phyloP scores from a whole-genome alignment of 1,140 invertebrate species.

The Sinonovacula constricta region DNA sequence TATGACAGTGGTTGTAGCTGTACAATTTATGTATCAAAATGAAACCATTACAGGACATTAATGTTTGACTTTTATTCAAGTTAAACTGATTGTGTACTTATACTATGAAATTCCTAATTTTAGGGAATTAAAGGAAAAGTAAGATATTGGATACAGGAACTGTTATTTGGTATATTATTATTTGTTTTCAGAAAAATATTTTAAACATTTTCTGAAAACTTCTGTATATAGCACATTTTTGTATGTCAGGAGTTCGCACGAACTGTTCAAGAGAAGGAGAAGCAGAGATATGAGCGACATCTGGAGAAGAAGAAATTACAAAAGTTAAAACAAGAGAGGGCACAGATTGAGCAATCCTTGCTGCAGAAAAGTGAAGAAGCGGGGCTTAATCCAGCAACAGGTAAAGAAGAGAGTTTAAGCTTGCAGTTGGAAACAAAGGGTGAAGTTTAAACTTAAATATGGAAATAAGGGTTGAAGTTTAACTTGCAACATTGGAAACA shows the following conservation, averaged over 20 bases:
- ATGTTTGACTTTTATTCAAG: too few relatives aligned
- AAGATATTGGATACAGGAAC: too few relatives aligned
- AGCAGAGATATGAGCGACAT: slow-evolving; percentile 72
- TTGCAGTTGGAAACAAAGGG: background rate
- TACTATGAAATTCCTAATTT: too few relatives aligned
- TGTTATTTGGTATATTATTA: too few relatives aligned
- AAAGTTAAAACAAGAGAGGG: slow-evolving; percentile 72
- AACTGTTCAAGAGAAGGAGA: slow-evolving; percentile 77
- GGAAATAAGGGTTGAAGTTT: background rate
- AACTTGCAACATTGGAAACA: background rate
- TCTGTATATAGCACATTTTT: too few relatives aligned
- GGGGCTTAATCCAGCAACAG: slow-evolving; percentile 44
- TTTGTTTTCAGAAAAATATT: too few relatives aligned
- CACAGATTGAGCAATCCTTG: slow-evolving; percentile 72
- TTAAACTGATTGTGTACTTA: too few relatives aligned
- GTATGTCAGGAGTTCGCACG: slow-evolving; percentile 76
- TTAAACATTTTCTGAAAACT: too few relatives aligned
- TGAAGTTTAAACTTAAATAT: background rate
- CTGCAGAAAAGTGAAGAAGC: slow-evolving; percentile 67
- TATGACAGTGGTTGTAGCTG: too few relatives aligned
- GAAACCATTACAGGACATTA: too few relatives aligned
- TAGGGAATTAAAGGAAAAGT: too few relatives aligned
- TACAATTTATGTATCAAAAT: too few relatives aligned
- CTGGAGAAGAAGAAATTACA: slow-evolving; percentile 74
- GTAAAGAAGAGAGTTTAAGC: background rate